Evolutionary conservation across 2,797 vertebrate genomes (phyloP), one percentile per base, ranked within the genome.

Genomic region (Hydrolagus colliei): DNA sequence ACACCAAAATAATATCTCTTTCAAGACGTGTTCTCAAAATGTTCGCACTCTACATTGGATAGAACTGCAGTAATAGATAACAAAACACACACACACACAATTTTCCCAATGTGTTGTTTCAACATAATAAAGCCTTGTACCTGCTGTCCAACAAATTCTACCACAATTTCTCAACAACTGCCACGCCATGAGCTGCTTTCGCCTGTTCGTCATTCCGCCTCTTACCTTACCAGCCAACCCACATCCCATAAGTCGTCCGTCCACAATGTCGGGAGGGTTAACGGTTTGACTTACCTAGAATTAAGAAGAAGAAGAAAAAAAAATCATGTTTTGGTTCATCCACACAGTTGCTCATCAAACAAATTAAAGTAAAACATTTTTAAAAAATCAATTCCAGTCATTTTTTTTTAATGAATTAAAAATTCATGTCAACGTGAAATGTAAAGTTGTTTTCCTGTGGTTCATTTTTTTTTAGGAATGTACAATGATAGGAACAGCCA

Each of bases 211-310:
- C 27, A 68, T 11, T 41, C 41, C 71, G 41, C 63, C 65, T 82
- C 27, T 82, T 41, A 84, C 63, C 79, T 84, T 68, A 71, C 79
- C 27, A 68, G 52, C 11, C 35, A 41, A 71, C 32, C 62, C 67
- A 67, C 65, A 84, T 9, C 32, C 71, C 79, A 52, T 41, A 71
- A 35, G 32, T 16, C 79, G 71, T 41, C 79, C 79, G 71, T 68
- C 79, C 65, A 10, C 10, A 35, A 67, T 68, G 32, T 32, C 20
- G 79, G 79, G 79, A 68, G 32, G 32, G 20, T 71, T 27, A 84
- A 84, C 71, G 32, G 68, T 71, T 71, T 84, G 35, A 84, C 79
- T 84, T 84, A 84, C 79, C 79, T 84, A 20, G 9, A 84, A 71
- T 71, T 20, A 67, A 20, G 32, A 18, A 52, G 14, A 18, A 68